A percentile compares a stretch with the other conserved stretches of the same genome.
phyloP scores from a whole-genome alignment of 2,888 invertebrate genomes.

The Drosophila koepferae region DNA sequence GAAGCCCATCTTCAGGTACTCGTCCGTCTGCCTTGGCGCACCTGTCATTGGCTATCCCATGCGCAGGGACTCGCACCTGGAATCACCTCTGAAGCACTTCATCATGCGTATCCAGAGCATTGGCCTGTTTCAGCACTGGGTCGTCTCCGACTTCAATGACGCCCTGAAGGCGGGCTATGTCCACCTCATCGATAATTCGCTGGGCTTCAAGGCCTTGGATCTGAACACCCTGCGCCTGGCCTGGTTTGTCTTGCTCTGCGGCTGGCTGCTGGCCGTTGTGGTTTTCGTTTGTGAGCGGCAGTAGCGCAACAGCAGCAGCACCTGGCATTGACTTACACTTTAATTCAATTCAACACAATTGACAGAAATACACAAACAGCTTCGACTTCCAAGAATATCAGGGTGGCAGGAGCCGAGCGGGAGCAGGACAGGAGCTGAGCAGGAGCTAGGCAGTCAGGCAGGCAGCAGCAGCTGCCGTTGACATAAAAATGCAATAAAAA shows the following conservation, averaged over 20 bases:
- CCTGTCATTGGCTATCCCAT: slow-evolving; percentile 71
- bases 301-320: slow-evolving; percentile 14
- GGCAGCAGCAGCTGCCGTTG: slow-evolving; percentile 67
- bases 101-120: slow-evolving; percentile 66
- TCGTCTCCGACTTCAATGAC: slow-evolving; percentile 64
- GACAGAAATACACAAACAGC: slow-evolving; percentile 69
- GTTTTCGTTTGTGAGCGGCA: slow-evolving; percentile 41
- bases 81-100: slow-evolving; percentile 58
- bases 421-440: background rate
- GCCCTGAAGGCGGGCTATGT: slow-evolving; percentile 65
- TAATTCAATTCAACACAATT: slow-evolving; percentile 74
- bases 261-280: slow-evolving; percentile 54
- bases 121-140: slow-evolving; percentile 62
- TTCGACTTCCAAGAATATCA: slow-evolving; percentile 44
- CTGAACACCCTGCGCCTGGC: slow-evolving; percentile 62
- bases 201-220: slow-evolving; percentile 64
- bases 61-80: slow-evolving; percentile 69
- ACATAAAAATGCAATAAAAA: slow-evolving; percentile 80
- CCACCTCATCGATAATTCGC: slow-evolving; percentile 63
- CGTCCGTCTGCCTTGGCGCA: slow-evolving; percentile 75
- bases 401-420: slow-evolving; percentile 26
- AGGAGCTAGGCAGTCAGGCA: background rate
- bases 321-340: slow-evolving; percentile 67
- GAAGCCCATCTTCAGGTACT: slow-evolving; percentile 72
- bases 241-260: slow-evolving; percentile 56